Evolutionary conservation across 2,113 vertebrate species (phyloP).

Genomic region (Ameiurus melas): DNA sequence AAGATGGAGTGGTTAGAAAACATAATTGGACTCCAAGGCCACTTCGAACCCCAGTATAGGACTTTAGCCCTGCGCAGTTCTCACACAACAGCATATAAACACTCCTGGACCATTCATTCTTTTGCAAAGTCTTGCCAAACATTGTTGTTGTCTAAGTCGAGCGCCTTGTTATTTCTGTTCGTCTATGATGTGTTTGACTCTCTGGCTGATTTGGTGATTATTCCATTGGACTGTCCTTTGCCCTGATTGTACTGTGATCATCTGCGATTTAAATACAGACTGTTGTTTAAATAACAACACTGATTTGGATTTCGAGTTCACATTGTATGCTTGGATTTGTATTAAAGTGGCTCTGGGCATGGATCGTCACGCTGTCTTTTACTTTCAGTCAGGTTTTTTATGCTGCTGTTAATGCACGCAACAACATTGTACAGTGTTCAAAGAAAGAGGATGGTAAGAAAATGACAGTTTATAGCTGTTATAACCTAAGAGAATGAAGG

Average conservation of each 20-base stretch:
- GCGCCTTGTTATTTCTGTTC: neutral
- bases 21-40: neutral
- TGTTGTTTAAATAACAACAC: neutral
- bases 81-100: neutral
- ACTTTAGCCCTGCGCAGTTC: neutral
- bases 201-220: neutral
- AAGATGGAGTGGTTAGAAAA: neutral
- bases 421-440: neutral
- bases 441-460: neutral
- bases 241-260: neutral
- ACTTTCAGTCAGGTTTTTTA: too few species aligned
- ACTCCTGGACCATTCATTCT: neutral
- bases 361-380: neutral
- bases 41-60: neutral
- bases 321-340: neutral
- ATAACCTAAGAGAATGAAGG: neutral
- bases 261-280: neutral
- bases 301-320: neutral
- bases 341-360: neutral
- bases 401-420: too few species aligned
- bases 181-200: neutral
- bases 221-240: neutral
- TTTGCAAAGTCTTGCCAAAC: neutral
- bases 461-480: neutral
- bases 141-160: neutral